Percentiles rank a stretch among this genome's conserved stretches.
Evolutionary conservation across 2,113 vertebrate genomes (phyloP).

Genomic region (Pluvialis apricaria): DNA sequence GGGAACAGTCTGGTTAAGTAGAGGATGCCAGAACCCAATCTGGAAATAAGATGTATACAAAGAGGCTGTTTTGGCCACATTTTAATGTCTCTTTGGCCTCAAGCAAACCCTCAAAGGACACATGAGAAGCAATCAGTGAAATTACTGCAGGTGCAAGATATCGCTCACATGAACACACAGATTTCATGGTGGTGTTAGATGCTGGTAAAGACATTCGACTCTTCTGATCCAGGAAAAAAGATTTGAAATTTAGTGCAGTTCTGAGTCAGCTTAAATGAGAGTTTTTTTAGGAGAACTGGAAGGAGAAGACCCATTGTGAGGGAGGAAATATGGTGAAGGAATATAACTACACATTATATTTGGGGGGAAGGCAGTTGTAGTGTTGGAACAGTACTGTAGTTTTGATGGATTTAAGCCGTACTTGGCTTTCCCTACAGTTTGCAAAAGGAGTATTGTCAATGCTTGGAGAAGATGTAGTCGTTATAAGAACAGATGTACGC

Average conservation of each 20-base stretch:
- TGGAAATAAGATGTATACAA: conserved; percentile 16
- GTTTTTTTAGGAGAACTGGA: background rate
- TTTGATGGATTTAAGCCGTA: background rate
- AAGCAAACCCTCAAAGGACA: conserved; percentile 24
- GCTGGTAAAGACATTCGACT: background rate
- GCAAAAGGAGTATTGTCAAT: background rate
- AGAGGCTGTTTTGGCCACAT: background rate
- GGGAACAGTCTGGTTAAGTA: background rate
- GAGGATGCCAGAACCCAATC: background rate
- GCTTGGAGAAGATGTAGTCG: background rate
- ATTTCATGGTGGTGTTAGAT: background rate
- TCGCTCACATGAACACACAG: background rate
- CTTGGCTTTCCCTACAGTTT: background rate
- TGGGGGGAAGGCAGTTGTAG: background rate
- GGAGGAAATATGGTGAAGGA: background rate
- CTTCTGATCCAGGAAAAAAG: background rate
- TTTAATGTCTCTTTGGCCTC: background rate
- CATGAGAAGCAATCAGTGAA: conserved; percentile 21
- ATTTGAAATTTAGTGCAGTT: background rate
- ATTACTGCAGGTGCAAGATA: conserved; percentile 40
- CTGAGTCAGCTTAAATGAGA: background rate
- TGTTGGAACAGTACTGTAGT: background rate
- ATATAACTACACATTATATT: background rate
- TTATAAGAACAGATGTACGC: background rate
- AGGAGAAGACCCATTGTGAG: background rate